Base-by-base conservation (phyloP, 2,113 vertebrate genomes). In the Stigmatopora nigra region DNA sequence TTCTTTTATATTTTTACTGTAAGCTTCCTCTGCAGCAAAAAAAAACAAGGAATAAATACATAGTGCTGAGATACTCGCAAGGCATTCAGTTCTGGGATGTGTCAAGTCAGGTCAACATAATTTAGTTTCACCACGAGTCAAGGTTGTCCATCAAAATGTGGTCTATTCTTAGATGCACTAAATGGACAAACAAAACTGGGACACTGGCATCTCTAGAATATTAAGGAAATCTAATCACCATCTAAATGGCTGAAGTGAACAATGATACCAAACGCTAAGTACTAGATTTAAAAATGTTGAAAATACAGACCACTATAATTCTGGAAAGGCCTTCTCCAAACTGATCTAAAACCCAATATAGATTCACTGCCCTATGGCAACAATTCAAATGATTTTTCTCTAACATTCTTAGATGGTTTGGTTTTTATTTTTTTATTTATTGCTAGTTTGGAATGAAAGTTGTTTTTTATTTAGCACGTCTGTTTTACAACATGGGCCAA, bases 1-100 rank as follows among this genome's bases (percentile, higher is more conserved):
- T 86, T 83, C 78, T 76, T 41, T 31, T 31, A 31, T 31, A n/a
- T 31, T 41, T 3, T 80, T 70, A 82, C 81, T 87, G 65, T 69
- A 78, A 79, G 76, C 77, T 76, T 46, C 68, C 79, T 85, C 72
- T 60, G 35, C 85, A 75, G 81, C 69, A 60, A 66, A 53, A 31
- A n/a, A n/a, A 61, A 16, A 80, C 67, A 58, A 71, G 56, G 63
- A 71, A 81, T 76, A 76, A 72, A 76, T 70, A 77, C 76, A 74
- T 64, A 78, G 58, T 48, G 59, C 52, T 80, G 41, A 70, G 71
- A 82, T 75, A 83, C 72, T 69, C 64, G 78, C 67, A 62, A 57
- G 35, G 46, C 38, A 53, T 59, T 62, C 52, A 62, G 36, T 64
- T 44, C 13, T 71, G 61, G 52, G 67, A 73, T 58, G 56, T 10